Evolutionary conservation across 2,797 vertebrate species (phyloP), one percentile per base, ranked within the genome.

Genomic region (Calcarius lapponicus): DNA sequence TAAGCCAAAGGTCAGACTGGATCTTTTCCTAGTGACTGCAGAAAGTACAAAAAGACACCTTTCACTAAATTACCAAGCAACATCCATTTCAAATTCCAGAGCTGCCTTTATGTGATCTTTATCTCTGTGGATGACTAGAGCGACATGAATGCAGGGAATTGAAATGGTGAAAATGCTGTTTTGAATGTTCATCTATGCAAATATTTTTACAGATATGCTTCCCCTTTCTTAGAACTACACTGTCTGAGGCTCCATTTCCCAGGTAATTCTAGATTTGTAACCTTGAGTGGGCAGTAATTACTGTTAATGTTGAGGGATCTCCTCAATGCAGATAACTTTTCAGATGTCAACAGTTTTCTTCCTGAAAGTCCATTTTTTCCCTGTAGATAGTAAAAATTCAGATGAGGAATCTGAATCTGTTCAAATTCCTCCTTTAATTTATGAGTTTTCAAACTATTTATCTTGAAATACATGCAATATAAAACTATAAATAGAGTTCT

Each of bases 361-460:
- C 86, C 66, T 73, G 76, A 88, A 92, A 45, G 8, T 21, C 11
- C 15, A 0, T 17, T 21, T 78, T 66, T 82, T 74, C 70, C 43
- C 48, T 86, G 18, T 70, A 70, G 48, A 43, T 54, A 84, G 43
- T 58, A 86, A 69, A 79, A 80, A 34, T 84, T 79, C 57, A 92
- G 36, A 60, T 72, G 60, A 74, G 62, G 53, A 85, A 50, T 76
- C 86, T 69, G 34, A 82, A 53, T 79, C 80, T 89, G 28, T 94
- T 95, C 53, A 96, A 64, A 84, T 91, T 70, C 51, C 61, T 75
- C 47, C 70, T 92, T 90, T 90, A 93, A 84, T 86, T 93, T 88
- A 72, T 51, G 40, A 47, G 4, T 2, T 73, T 92, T 92, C 38
- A 83, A 31, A 86, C 78, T 50, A 62, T 2, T 4, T 83, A 86